Base-by-base conservation (phyloP, 2,888 invertebrate species). In the Papilio elwesi region DNA sequence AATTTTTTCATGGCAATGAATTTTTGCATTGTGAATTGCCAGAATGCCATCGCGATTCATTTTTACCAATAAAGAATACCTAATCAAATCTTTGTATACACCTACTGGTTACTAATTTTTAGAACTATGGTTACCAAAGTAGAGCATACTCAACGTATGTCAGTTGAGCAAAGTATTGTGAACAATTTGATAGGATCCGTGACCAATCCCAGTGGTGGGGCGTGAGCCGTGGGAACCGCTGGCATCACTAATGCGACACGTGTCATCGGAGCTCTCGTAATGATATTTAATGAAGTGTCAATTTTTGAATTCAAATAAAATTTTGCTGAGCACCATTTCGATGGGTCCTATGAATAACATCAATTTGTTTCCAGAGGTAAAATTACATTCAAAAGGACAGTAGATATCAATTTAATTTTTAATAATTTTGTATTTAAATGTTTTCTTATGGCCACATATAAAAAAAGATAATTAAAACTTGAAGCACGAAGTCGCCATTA, bases 241-340 rank as follows among this genome's bases (percentile, higher is more conserved):
- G 12, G 51, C 70, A 70, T 67, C 26, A 38, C 70, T 52, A 73
- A 63, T 75, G 47, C n/a, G 70, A 64, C 73, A 49, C 73, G 73
- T 73, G 73, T 47, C 68, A 10, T 16, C 63, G 36, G 11, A 52
- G 52, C 49, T n/a, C 47, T 6, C 6, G 12, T 68, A 68, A 73
- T 68, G 64, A 73, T 15, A 9, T 53, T 43, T 53, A 53, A 67
- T 67, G 51, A 53, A 53, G 51, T 43, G 53, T 13, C 12, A 6
- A 64, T 59, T 10, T n/a, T 43, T 43, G 10, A 43, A 59, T 38
- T 38, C 4, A 59, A 59, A 59, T n/a, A n/a, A 13, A 43, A 43
- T 26, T 26, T 26, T 26, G 26, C 26, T 26, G 26, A 26, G 26
- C 2, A 26, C 26, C 4, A 4, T 26, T 26, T 26, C 1, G 26